These are phyloP conservation scores for Philaethria dido DNA, from an alignment of 2,888 invertebrate genomes.

Conservation along the genomic window DNA sequence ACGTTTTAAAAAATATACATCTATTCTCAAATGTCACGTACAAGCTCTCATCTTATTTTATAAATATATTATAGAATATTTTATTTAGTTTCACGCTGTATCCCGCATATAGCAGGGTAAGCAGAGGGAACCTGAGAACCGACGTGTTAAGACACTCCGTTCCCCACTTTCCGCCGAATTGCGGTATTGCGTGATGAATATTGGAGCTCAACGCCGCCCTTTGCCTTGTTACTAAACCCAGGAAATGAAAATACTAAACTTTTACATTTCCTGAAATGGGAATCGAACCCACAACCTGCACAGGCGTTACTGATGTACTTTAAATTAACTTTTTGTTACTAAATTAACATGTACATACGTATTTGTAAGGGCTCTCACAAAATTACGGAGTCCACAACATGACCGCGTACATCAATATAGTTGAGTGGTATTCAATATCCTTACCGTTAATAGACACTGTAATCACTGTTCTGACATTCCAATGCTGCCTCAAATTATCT, in stretches of 20 bases:
- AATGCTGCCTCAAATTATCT: neutral
- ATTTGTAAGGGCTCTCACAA: neutral
- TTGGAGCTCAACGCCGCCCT: no score
- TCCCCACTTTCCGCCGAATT: neutral
- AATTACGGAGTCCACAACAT: neutral
- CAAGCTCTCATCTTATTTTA: neutral
- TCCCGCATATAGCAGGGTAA: no score
- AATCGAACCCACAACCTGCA: no score
- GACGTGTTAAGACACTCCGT: neutral
- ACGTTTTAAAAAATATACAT: neutral
- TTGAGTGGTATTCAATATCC: conserved; percentile 4
- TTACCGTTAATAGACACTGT: neutral
- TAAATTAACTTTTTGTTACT: neutral
- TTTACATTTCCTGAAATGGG: no score
- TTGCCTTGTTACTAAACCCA: no score
- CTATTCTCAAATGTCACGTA: neutral
- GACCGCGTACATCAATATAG: neutral
- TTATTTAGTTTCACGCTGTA: no score
- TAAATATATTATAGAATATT: no score
- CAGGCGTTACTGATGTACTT: no score
- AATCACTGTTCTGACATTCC: neutral
- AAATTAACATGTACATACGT: neutral
- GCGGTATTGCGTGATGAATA: no score
- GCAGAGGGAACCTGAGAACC: neutral
- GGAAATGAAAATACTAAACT: no score